Base-by-base conservation (phyloP, 1,140 invertebrate species). In the Calliphora vicina region DNA sequence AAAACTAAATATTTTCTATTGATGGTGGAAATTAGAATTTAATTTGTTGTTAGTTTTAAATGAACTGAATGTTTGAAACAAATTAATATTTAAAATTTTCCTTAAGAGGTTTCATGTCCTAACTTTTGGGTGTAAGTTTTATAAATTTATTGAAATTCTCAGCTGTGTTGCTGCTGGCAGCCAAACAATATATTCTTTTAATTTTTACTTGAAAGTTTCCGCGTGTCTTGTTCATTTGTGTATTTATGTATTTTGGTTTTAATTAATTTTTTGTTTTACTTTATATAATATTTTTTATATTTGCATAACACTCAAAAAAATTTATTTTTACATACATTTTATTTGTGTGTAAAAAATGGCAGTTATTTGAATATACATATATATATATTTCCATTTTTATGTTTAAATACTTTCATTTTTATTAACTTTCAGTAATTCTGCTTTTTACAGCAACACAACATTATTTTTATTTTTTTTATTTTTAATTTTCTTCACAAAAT, bases 271-370 rank as follows among this genome's bases (percentile, higher is more conserved):
- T 61, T 81, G 5, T 81, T 67, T 29, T 80, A 25, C 27, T 81
- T 61, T 78, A 78, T 29, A 35, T 45, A 78, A 76, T 76, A 78
- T 76, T 29, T 61, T 80, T 57, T 27, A 61, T 81, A 57, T 81
- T 81, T 57, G 80, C 57, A 81, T 81, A 81, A 81, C 80, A 57
- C 57, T 67, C 80, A 81, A 57, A 81, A 81, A 81, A 61, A 67
- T 57, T 81, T 27, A 12, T 80, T 81, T 81, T 81, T 81, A 61
- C 57, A 61, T 61, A 61, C 57, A 61, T 81, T 81, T 81, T 80
- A 57, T 80, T 81, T 81, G 45, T 81, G 80, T 57, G 45, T 81
- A 81, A 81, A 81, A 61, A 61, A 61, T 67, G 45, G 57, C 80
- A 81, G 45, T 57, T 81, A 81, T 81, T 61, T 81, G 80, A 67